Base-by-base conservation (phyloP, 2,113 vertebrate species). In the Poeciliopsis prolifica region DNA sequence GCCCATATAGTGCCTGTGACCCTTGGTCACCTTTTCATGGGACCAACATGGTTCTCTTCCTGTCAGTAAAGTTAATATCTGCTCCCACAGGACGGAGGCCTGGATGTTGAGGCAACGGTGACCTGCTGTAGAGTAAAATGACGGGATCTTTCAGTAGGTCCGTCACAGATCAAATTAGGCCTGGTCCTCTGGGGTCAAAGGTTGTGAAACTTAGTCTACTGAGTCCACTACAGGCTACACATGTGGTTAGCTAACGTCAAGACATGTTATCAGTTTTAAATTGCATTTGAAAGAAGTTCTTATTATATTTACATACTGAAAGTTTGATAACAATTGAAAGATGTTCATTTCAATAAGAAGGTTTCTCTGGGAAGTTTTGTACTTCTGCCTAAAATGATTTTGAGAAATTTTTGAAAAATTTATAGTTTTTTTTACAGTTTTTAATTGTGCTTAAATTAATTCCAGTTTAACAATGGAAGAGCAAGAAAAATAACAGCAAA, bases 21-120 rank as follows among this genome's bases (percentile, higher is more conserved):
- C 92, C 90, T n/a, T 79, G 81, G 75, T 82, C 83, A 91, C 91
- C 91, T 90, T 87, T 92, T 90, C 91, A 92, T 89, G 88, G 90
- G 90, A 92, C 88, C 84, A 86, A 89, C 89, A 87, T 84, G 80
- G 73, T 78, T 90, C 82, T 81, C 89, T 92, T 92, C 91, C 91
- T 92, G 91, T 88, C 91, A 86, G 89, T 86, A 83, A 89, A 89
- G 87, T 92, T 90, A 90, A 92, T 89, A 90, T 92, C 86, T 81
- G 73, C 70, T 83, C 91, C 88, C 89, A 58, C 0, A 62, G 87
- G 89, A 77, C 78, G 13, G 44, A 85, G 89, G 75, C 81, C 51
- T 68, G 74, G 81, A 90, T 80, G 91, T 82, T 75, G 61, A 86
- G 65, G 79, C 71, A 86, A 68, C 61, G 3, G 74, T 80, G 76